Percentiles rank a stretch among this genome's conserved stretches.
Evolutionary conservation across 2,888 invertebrate genomes (phyloP).

Genomic region (Macaria notata): DNA sequence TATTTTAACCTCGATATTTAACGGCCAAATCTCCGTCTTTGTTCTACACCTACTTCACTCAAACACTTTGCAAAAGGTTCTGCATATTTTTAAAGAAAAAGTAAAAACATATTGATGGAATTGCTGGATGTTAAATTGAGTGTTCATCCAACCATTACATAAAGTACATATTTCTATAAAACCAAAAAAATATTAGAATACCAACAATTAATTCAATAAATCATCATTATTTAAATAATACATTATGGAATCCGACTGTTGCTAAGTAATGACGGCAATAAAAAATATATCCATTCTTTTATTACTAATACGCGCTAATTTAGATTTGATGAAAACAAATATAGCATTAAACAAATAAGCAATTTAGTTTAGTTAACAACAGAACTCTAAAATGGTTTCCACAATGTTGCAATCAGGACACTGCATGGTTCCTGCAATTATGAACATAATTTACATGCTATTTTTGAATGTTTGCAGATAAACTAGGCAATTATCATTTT

Average conservation of each 20-base stretch:
- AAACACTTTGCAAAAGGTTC: slow-evolving; percentile 19
- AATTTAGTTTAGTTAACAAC: neutral
- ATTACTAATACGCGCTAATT: too few species aligned
- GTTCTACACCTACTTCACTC: slow-evolving; percentile 4
- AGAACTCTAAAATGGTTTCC: slow-evolving; percentile 43
- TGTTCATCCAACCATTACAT: too few species aligned
- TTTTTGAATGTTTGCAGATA: slow-evolving; percentile 9
- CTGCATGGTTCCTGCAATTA: slow-evolving; percentile 28
- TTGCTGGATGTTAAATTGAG: too few species aligned
- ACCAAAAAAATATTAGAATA: too few species aligned
- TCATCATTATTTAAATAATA: too few species aligned
- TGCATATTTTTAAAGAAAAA: slow-evolving; percentile 19
- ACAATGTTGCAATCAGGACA: slow-evolving; percentile 56
- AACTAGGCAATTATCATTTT: neutral
- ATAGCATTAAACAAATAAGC: too few species aligned
- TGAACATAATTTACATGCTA: slow-evolving; percentile 15
- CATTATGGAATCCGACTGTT: too few species aligned
- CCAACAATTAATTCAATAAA: too few species aligned
- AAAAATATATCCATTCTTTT: too few species aligned
- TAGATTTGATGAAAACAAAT: too few species aligned
- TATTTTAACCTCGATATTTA: slow-evolving; percentile 52
- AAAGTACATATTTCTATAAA: too few species aligned
- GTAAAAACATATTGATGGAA: neutral
- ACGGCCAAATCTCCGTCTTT: slow-evolving; percentile 51
- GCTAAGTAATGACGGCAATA: too few species aligned